These are phyloP conservation scores for Rhipidura dahli DNA, from an alignment of 2,113 vertebrate genomes.

Conservation along the genomic window DNA sequence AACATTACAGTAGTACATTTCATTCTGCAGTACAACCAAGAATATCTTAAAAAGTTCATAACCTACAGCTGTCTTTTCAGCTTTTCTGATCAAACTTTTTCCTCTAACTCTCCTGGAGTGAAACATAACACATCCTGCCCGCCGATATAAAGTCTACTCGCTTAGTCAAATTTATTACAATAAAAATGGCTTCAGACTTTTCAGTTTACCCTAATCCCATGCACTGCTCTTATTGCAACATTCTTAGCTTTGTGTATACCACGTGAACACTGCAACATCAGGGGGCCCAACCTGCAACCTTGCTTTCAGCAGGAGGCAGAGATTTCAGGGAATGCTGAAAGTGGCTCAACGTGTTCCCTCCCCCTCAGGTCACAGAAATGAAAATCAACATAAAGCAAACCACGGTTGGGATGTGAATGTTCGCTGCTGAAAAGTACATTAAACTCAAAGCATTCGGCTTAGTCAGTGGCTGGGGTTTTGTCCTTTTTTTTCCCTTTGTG, in stretches of 20 bases:
- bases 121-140: not conserved
- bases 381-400: not conserved
- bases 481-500: not conserved
- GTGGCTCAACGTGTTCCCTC: not conserved
- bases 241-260: not conserved
- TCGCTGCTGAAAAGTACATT: not conserved
- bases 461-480: not conserved
- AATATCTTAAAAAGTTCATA: not conserved
- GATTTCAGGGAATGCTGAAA: not conserved
- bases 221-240: not conserved
- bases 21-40: not conserved
- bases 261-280: not conserved
- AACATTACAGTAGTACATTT: not conserved
- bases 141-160: not conserved
- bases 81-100: not conserved
- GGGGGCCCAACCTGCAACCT: not conserved
- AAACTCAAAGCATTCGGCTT: slow-evolving; percentile 26
- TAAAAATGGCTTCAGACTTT: not conserved
- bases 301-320: not conserved
- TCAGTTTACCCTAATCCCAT: not conserved
- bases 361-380: not conserved
- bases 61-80: not conserved
- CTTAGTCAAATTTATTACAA: not conserved
- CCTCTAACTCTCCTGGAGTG: not conserved
- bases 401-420: not conserved